Conservation (phyloP, 2,888 invertebrate species). For the Habrosyne pyritoides region DNA sequence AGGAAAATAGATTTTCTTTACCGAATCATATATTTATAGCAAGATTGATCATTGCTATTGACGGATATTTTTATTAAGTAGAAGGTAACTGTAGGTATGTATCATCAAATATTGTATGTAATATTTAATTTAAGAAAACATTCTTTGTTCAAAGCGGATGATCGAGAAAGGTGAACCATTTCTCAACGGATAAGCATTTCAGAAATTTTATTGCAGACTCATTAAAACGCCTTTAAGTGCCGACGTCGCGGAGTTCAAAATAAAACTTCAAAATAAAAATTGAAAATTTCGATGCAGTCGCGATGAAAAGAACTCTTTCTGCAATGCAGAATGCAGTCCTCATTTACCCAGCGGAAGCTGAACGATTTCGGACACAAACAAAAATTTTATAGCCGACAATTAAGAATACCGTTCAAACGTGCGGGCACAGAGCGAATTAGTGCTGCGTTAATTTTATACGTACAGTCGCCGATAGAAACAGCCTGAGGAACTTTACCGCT, state of each 20-base stretch:
- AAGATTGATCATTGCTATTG: not conserved
- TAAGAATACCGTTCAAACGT: constrained; percentile 45
- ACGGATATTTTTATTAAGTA: not conserved
- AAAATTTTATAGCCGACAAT: constrained; percentile 59
- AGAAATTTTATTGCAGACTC: constrained; percentile 27
- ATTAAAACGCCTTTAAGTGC: constrained; percentile 41
- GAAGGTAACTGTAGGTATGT: not conserved
- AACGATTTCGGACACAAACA: constrained; percentile 57
- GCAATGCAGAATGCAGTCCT: constrained; percentile 43
- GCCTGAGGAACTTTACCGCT: constrained; percentile 37
- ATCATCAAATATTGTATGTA: not conserved
- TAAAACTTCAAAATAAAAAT: constrained; percentile 43
- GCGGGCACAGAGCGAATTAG: constrained; percentile 41
- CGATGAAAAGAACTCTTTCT: constrained; percentile 48
- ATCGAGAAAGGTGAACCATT: not conserved
- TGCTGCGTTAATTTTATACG: constrained; percentile 41
- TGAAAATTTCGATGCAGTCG: constrained; percentile 30
- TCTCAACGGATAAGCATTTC: constrained; percentile 3
- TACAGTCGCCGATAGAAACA: constrained; percentile 31
- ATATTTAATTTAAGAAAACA: not conserved
- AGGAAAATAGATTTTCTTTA: not conserved
- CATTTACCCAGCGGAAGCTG: constrained; percentile 48
- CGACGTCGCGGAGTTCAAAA: constrained; percentile 24
- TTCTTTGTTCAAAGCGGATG: not conserved
- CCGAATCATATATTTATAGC: not conserved